Evolutionary conservation across 2,888 invertebrate species (phyloP), one percentile per base, ranked within the genome.

Genomic region (Sphinx pinastri): DNA sequence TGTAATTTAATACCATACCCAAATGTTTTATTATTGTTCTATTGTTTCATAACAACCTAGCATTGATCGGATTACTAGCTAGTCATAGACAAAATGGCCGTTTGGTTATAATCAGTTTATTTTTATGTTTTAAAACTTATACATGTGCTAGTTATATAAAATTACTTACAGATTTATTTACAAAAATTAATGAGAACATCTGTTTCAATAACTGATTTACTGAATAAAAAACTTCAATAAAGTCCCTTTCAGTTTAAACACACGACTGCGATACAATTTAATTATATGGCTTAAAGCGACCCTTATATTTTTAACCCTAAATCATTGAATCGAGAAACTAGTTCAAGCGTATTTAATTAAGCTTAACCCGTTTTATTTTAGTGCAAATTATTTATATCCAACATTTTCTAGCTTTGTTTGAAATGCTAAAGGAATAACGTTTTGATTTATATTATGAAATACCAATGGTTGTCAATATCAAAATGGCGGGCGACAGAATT

Each of bases 1-100:
- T 70, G 81, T 75, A 80, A 84, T 77, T 70, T 74, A 75, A 82
- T 77, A 75, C 75, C 72, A 69, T 68, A 71, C 73, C 74, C 70
- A 76, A 74, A 72, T 79, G 73, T 79, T 76, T 59, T 68, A 58
- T 67, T 70, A 83, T 77, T 79, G 76, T 74, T 77, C 75, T 77
- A 78, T 78, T 76, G 76, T 77, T 76, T 72, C 71, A 70, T 70
- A 63, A 63, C 49, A 71, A 19, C 6, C 49, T 49, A 19, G 66
- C 59, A 45, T 70, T 68, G 57, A 31, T 67, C 49, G 66, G 45
- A 51, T 68, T 60, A 54, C 68, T 71, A 67, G 66, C 31, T 38
- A 58, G 51, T 38, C 38, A 3, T 51, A 13, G 51, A 51, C 51
- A 51, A 51, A 38, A 51, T 13, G 51, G 51, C 51, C 51, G 51